Evolutionary conservation across 2,888 invertebrate species (phyloP).

Genomic region (Serrognathus titanus): DNA sequence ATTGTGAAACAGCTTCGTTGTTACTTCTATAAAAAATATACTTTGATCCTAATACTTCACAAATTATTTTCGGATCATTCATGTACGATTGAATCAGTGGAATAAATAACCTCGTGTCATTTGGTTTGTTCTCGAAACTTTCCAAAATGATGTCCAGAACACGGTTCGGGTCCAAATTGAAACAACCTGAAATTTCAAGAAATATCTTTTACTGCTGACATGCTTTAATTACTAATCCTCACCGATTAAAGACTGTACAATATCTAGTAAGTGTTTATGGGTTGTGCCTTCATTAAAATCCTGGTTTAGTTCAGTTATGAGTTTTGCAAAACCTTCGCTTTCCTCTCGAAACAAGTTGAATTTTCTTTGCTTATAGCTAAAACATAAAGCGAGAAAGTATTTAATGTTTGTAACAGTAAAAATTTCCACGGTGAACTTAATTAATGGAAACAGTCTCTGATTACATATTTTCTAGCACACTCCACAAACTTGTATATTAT

Average conservation of each 20-base stretch:
- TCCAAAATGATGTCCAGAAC: conserved; percentile 95
- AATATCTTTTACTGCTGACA: not conserved
- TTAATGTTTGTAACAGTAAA: conserved; percentile 22
- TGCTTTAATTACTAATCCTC: conserved; percentile 31
- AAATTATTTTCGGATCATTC: conserved; percentile 82
- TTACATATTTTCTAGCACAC: not conserved
- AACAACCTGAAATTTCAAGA: conserved; percentile 72
- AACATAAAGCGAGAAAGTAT: conserved; percentile 38
- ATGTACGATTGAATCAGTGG: conserved; percentile 84
- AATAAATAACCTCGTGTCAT: conserved; percentile 78
- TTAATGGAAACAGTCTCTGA: conserved; percentile 13
- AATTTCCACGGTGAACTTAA: conserved; percentile 13
- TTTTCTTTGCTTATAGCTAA: conserved; percentile 97
- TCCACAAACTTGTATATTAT: not conserved
- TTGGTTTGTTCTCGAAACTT: conserved; percentile 87
- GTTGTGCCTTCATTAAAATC: conserved; percentile 64
- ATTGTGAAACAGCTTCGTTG: conserved; percentile 70
- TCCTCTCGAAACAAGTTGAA: conserved; percentile 98
- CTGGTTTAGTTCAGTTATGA: conserved; percentile 90
- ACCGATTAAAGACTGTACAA: conserved; percentile 93
- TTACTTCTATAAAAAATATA: conserved; percentile 67
- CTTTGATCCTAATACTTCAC: conserved; percentile 94
- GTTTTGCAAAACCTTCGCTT: conserved; percentile 97
- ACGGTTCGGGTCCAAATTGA: conserved; percentile 97
- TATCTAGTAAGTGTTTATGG: conserved; percentile 73